Percentiles rank a stretch among this genome's conserved stretches.
Conservation (phyloP, 2,888 invertebrate genomes). For the Pseudeuparius sepicola region DNA sequence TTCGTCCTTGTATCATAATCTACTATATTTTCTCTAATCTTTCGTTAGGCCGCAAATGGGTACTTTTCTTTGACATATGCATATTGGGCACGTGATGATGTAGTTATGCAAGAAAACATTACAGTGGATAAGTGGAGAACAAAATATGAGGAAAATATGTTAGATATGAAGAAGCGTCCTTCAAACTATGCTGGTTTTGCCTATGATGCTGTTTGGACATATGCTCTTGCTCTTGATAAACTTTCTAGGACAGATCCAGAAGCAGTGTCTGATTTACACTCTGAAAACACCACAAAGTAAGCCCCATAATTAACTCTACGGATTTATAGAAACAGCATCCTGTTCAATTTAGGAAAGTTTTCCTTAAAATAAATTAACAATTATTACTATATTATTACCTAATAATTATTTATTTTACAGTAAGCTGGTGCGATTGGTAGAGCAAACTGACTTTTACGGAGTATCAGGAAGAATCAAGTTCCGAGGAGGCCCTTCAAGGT, state of each 20-base stretch:
- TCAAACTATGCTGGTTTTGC: conserved; percentile 66
- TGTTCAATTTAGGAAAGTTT: too few species aligned
- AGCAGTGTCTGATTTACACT: conserved; percentile 46
- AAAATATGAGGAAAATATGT: conserved; percentile 38
- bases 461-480: conserved; percentile 66
- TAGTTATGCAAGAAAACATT: conserved; percentile 52
- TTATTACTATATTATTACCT: too few species aligned
- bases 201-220: conserved; percentile 77
- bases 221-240: conserved; percentile 58
- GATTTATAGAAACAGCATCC: too few species aligned
- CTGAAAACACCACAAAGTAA: conserved; percentile 43
- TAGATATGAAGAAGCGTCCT: conserved; percentile 25
- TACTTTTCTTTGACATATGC: conserved; percentile 61
- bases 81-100: conserved; percentile 51
- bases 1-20: too few species aligned
- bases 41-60: conserved; percentile 54
- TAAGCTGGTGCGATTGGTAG: conserved; percentile 50
- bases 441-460: conserved; percentile 59
- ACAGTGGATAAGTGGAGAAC: conserved; percentile 54
- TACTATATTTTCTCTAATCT: conserved; percentile 2
- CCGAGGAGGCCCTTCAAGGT: conserved; percentile 55
- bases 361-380: too few species aligned
- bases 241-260: conserved; percentile 52
- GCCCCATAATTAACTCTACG: too few species aligned
- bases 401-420: too few species aligned